Percentiles rank a stretch among this genome's conserved stretches.
Evolutionary conservation across 2,797 vertebrate genomes (phyloP).

Genomic region (Cuculus canorus): DNA sequence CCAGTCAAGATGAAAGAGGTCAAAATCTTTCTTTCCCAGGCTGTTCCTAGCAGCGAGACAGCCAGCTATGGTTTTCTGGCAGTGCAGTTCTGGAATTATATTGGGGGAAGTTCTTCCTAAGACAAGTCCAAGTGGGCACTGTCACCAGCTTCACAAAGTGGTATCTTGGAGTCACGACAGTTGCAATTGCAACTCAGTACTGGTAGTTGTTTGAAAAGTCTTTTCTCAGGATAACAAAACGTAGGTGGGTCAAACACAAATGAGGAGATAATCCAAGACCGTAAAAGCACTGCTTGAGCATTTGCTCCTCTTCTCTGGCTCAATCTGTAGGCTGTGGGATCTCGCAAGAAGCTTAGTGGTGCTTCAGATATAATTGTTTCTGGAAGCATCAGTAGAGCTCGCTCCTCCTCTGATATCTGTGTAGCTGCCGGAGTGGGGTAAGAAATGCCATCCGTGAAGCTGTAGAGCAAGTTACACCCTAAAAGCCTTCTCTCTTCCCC

Average conservation of each 20-base stretch:
- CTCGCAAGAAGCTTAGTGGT: not conserved
- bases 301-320: not conserved
- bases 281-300: not conserved
- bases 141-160: not conserved
- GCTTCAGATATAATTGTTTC: not conserved
- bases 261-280: not conserved
- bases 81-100: not conserved
- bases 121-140: not conserved
- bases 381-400: not conserved
- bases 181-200: not conserved
- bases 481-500: not conserved
- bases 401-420: not conserved
- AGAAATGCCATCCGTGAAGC: not conserved
- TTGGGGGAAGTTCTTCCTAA: not conserved
- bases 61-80: not conserved
- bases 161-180: not conserved
- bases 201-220: not conserved
- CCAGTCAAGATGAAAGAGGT: slow-evolving; percentile 2
- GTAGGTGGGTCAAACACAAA: not conserved
- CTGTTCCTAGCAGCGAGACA: not conserved
- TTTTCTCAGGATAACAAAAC: not conserved
- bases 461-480: not conserved
- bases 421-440: not conserved
- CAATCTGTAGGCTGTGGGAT: not conserved
- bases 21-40: not conserved